Percentiles rank a stretch among this genome's conserved stretches.
phyloP scores from a whole-genome alignment of 1,140 invertebrate species.

The Eurosta solidaginis region DNA sequence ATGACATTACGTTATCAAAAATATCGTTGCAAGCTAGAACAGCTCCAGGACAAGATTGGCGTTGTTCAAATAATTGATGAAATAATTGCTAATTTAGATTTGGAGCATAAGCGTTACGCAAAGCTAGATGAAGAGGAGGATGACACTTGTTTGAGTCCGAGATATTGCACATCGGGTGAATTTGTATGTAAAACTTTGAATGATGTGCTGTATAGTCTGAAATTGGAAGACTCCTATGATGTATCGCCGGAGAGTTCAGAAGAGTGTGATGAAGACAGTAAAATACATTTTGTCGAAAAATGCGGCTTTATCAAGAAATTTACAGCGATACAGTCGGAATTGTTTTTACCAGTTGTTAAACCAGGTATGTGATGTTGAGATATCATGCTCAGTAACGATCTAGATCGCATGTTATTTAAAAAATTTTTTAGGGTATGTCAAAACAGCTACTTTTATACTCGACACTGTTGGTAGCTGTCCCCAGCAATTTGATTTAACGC shows the following conservation, averaged over 20 bases:
- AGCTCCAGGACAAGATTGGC: conserved; percentile 34
- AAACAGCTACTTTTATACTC: conserved; percentile 41
- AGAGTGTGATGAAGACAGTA: conserved; percentile 44
- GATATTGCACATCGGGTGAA: not conserved
- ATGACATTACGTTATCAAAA: conserved; percentile 46
- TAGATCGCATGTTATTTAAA: not conserved
- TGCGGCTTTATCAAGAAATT: conserved; percentile 30
- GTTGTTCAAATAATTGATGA: conserved; percentile 47
- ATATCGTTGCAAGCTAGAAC: conserved; percentile 41
- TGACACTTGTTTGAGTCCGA: not conserved
- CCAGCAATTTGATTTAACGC: conserved; percentile 39
- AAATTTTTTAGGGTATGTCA: conserved; percentile 35
- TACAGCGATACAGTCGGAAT: conserved; percentile 29
- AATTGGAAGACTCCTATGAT: conserved; percentile 46
- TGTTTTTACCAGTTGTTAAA: conserved; percentile 41
- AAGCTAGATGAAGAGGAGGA: not conserved
- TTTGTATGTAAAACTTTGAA: conserved; percentile 40
- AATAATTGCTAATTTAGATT: conserved; percentile 46
- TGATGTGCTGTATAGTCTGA: conserved; percentile 39
- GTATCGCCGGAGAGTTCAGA: conserved; percentile 43
- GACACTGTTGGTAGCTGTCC: conserved; percentile 42
- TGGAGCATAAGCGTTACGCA: conserved; percentile 39
- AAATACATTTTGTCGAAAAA: conserved; percentile 51
- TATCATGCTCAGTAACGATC: too few relatives aligned
- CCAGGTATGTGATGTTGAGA: not conserved